These are phyloP conservation scores for Marronus borbonicus DNA, from an alignment of 2,888 invertebrate species.

Conservation along the genomic window DNA sequence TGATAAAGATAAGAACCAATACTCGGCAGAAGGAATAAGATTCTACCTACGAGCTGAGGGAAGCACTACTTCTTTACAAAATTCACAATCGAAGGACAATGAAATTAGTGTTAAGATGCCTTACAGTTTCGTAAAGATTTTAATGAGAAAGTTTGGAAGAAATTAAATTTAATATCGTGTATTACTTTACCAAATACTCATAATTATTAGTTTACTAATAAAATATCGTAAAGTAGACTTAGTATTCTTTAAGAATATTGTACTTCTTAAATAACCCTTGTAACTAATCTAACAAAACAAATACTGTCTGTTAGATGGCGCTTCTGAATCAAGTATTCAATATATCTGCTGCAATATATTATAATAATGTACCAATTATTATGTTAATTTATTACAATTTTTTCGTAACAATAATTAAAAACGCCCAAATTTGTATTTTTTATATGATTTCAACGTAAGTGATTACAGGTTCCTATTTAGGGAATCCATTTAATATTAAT, in stretches of 20 bases:
- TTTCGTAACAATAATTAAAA: no score
- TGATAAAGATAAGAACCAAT: background rate
- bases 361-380: no score
- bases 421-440: no score
- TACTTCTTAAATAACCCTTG: no score
- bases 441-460: no score
- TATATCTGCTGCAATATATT: no score
- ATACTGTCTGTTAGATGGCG: no score
- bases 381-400: no score
- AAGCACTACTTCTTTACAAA: background rate
- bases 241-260: background rate
- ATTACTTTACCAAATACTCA: background rate
- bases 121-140: background rate
- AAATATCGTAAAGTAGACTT: background rate
- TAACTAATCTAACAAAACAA: no score
- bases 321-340: no score
- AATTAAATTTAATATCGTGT: constrained; percentile 6
- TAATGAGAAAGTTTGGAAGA: constrained; percentile 17
- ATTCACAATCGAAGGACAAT: background rate
- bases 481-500: no score
- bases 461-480: no score
- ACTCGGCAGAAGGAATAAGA: background rate
- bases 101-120: constrained; percentile 6
- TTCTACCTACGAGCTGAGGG: background rate
- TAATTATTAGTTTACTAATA: background rate